Percentiles rank a stretch among this genome's conserved stretches.
These are phyloP conservation scores for Phalera bucephala DNA, from an alignment of 2,888 invertebrate species.

Conservation along the genomic window DNA sequence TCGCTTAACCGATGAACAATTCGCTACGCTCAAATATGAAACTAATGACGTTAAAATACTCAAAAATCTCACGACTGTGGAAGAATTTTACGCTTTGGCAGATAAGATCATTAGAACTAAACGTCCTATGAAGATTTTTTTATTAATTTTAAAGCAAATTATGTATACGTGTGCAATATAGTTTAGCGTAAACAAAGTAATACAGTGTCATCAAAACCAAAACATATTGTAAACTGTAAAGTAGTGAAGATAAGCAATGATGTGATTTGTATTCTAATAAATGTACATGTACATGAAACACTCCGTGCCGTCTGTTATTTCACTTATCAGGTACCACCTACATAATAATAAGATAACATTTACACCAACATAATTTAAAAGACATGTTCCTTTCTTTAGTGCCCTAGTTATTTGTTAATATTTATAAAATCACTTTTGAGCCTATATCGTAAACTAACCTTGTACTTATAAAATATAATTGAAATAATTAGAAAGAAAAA, in stretches of 20 bases:
- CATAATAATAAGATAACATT: no score
- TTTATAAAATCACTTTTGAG: no score
- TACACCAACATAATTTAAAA: no score
- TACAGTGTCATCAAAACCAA: not conserved
- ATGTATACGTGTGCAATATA: constrained; percentile 14
- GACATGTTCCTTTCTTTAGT: no score
- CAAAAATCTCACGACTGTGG: constrained; percentile 84
- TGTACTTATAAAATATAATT: no score
- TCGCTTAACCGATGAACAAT: constrained; percentile 82
- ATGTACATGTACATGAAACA: no score
- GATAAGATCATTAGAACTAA: constrained; percentile 85
- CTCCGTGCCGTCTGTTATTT: no score
- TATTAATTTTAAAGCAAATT: constrained; percentile 31
- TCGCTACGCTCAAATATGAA: constrained; percentile 84
- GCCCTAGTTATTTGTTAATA: no score
- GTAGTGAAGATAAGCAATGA: constrained; percentile 46
- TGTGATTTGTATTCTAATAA: constrained; percentile 51
- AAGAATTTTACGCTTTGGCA: constrained; percentile 86
- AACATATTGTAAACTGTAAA: constrained; percentile 45
- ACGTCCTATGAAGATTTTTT: constrained; percentile 44
- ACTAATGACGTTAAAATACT: constrained; percentile 83
- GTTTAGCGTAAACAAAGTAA: constrained; percentile 1
- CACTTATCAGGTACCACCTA: no score
- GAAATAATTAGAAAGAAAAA: no score
- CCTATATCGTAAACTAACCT: no score